Conservation (phyloP, 2,888 invertebrate species). For the Andrena fulva region DNA sequence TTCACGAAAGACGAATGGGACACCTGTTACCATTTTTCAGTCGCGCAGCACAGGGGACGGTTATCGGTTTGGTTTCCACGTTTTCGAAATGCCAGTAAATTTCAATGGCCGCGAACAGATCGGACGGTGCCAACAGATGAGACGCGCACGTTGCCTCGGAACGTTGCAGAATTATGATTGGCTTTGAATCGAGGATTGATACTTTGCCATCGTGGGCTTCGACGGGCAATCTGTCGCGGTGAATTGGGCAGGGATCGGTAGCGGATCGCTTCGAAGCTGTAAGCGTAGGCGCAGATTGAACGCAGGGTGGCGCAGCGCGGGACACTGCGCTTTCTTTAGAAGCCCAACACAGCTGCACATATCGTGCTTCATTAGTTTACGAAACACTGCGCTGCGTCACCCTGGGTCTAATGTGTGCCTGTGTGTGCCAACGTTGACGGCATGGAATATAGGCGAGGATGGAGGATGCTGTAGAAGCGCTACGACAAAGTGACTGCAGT, state of each 20-base stretch:
- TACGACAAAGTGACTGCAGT: not conserved
- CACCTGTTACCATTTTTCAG: conserved; percentile 56
- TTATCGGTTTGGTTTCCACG: conserved; percentile 1
- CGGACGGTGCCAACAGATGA: conserved; percentile 14
- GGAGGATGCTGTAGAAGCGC: not conserved
- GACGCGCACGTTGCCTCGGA: not conserved
- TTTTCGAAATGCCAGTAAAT: conserved; percentile 9
- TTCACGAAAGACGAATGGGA: conserved; percentile 50
- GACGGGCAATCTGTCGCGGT: not conserved
- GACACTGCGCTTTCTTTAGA: no score
- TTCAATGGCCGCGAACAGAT: not conserved
- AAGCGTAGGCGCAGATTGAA: no score
- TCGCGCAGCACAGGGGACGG: not conserved
- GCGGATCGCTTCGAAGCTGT: not conserved
- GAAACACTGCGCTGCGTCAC: no score
- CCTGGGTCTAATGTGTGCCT: no score
- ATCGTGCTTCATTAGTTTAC: no score
- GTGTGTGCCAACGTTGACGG: no score
- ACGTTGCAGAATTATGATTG: not conserved
- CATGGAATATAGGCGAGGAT: not conserved
- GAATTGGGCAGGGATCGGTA: not conserved
- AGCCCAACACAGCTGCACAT: no score
- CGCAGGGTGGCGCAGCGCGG: no score
- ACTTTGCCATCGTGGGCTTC: not conserved
- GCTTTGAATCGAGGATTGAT: not conserved